phyloP scores from a whole-genome alignment of 2,888 invertebrate species.

The Oscheius myriophilus region DNA sequence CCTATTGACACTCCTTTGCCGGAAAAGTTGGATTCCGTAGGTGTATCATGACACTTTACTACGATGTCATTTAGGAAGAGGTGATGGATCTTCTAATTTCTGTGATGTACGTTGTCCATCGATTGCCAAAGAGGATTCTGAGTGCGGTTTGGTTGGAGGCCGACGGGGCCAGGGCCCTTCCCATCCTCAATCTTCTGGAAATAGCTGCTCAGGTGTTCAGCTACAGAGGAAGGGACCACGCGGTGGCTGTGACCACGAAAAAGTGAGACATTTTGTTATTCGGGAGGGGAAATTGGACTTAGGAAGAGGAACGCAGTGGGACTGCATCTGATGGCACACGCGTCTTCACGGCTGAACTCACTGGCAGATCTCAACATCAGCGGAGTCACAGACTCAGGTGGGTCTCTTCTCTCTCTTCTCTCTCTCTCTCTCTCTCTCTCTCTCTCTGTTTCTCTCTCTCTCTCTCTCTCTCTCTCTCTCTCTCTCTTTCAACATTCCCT shows the following conservation, averaged over 20 bases:
- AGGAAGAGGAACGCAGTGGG: conserved; percentile 15
- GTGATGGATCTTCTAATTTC: conserved; percentile 73
- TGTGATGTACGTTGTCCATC: conserved; percentile 85
- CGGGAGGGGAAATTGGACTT: too few relatives aligned
- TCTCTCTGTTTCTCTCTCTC: too few relatives aligned
- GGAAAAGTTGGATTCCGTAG: conserved; percentile 62
- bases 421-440: too few relatives aligned
- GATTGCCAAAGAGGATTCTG: conserved; percentile 79
- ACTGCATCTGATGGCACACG: conserved; percentile 15
- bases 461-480: too few relatives aligned
- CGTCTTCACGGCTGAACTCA: conserved; percentile 21
- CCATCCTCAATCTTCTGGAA: conserved; percentile 55
- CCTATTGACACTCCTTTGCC: conserved; percentile 48
- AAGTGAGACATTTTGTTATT: too few relatives aligned
- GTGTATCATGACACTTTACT: not conserved
- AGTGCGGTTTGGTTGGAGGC: conserved; percentile 50
- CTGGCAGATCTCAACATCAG: conserved; percentile 11
- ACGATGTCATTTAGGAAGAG: conserved; percentile 62
- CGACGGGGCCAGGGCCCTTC: conserved; percentile 45
- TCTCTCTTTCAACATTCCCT: too few relatives aligned
- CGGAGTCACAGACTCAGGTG: conserved; percentile 2
- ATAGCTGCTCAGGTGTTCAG: conserved; percentile 63
- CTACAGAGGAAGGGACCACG: conserved; percentile 39
- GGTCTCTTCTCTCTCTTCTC: too few relatives aligned
- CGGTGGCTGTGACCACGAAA: conserved; percentile 10